Evolutionary conservation across 2,797 vertebrate species (phyloP).

Genomic region (Taenioides sp.): DNA sequence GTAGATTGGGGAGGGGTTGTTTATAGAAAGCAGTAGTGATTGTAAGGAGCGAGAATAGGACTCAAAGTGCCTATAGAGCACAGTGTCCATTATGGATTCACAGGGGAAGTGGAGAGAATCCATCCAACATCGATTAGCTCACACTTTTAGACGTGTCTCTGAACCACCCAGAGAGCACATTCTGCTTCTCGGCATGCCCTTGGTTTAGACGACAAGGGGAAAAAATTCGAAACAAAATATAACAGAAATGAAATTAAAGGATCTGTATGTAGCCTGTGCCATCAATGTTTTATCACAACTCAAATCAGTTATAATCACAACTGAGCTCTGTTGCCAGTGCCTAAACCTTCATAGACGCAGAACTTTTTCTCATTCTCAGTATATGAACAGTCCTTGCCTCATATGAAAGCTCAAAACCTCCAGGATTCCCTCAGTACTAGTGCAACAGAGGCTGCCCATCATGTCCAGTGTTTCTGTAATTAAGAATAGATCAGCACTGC

Average conservation of each 20-base stretch:
- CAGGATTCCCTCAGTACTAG: too few relatives aligned
- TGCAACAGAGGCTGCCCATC: too few relatives aligned
- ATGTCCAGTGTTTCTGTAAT: too few relatives aligned
- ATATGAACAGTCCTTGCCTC: too few relatives aligned
- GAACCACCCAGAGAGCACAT: constrained; percentile 26
- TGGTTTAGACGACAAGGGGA: not conserved
- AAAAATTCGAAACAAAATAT: not conserved
- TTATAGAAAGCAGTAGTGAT: constrained; percentile 1
- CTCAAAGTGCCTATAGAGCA: constrained; percentile 20
- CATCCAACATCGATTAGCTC: constrained; percentile 33
- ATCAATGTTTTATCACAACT: too few relatives aligned
- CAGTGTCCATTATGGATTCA: constrained; percentile 39
- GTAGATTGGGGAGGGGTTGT: constrained; percentile 9
- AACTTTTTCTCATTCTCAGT: too few relatives aligned
- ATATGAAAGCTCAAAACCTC: too few relatives aligned
- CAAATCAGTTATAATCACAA: too few relatives aligned
- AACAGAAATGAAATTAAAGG: not conserved
- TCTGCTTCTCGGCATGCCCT: not conserved
- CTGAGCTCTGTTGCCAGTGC: too few relatives aligned
- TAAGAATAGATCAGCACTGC: too few relatives aligned
- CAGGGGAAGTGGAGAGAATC: constrained; percentile 33
- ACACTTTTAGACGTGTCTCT: constrained; percentile 21
- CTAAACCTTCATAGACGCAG: too few relatives aligned
- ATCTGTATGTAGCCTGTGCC: too few relatives aligned
- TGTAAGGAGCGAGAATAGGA: constrained; percentile 16